These are phyloP conservation scores for Drosophila subobscura DNA, from an alignment of 1,140 invertebrate species.

Conservation along the genomic window DNA sequence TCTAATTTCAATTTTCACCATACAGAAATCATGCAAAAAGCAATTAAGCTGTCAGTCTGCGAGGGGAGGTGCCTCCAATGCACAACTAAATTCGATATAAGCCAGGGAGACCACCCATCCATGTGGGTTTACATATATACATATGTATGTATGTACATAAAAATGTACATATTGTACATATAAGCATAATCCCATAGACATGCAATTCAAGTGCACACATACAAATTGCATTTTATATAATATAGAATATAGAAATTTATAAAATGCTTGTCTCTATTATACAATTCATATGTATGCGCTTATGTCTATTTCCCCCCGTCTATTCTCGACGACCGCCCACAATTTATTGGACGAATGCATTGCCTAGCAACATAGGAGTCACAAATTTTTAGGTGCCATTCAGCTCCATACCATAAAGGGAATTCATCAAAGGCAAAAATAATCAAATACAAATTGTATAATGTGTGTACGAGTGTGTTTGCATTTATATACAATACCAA, in stretches of 20 bases:
- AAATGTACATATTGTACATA: too few species aligned
- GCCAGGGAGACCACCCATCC: constrained; percentile 30
- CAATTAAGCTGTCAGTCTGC: constrained; percentile 45
- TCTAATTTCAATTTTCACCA: constrained; percentile 37
- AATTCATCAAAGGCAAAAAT: constrained; percentile 62
- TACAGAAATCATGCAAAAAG: constrained; percentile 32
- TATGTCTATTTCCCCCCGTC: background rate
- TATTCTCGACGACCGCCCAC: constrained; percentile 29
- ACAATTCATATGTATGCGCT: constrained; percentile 25
- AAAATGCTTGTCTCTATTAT: constrained; percentile 14
- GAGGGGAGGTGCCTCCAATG: constrained; percentile 23
- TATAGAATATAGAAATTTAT: constrained; percentile 32
- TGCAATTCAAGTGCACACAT: constrained; percentile 46
- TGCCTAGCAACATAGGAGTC: constrained; percentile 56
- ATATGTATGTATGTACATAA: constrained; percentile 24
- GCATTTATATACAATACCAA: background rate
- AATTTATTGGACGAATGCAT: constrained; percentile 9
- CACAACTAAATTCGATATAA: constrained; percentile 43
- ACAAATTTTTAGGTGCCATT: constrained; percentile 51
- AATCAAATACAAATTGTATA: constrained; percentile 81
- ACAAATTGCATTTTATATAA: constrained; percentile 43
- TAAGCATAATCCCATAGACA: constrained; percentile 33
- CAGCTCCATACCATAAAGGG: constrained; percentile 30
- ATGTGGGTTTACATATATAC: constrained; percentile 3
- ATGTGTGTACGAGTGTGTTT: constrained; percentile 30